Percentiles rank a stretch among this genome's conserved stretches.
phyloP scores from a whole-genome alignment of 2,113 vertebrate species.

The Cyanoramphus novaezelandiae region DNA sequence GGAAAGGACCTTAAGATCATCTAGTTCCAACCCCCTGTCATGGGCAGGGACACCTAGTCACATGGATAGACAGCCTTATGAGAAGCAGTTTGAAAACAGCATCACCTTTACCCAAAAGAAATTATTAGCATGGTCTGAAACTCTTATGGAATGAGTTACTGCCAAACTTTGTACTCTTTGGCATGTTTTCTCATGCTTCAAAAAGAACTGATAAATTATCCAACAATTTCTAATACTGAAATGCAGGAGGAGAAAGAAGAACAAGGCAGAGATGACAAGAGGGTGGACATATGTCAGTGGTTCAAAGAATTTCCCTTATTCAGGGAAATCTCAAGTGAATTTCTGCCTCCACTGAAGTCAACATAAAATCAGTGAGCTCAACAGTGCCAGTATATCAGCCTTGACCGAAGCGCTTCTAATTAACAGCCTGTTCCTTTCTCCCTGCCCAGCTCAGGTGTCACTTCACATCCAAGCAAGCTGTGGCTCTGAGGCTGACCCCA shows the following conservation, averaged over 20 bases:
- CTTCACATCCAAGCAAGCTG: neutral
- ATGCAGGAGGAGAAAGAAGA: slow-evolving; percentile 6
- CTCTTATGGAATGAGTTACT: neutral
- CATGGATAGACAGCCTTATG: fast-evolving
- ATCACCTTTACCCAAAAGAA: neutral
- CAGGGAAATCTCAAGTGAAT: slow-evolving; percentile 26
- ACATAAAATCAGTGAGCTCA: neutral
- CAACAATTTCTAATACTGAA: slow-evolving; percentile 36
- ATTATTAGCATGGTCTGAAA: neutral
- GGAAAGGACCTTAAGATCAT: too few species aligned
- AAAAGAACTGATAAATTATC: slow-evolving; percentile 32
- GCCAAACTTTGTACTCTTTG: neutral
- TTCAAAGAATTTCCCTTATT: slow-evolving; percentile 23
- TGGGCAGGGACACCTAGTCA: too few species aligned
- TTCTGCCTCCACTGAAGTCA: neutral
- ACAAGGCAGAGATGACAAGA: slow-evolving; percentile 13
- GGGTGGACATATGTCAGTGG: neutral
- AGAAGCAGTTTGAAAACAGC: neutral
- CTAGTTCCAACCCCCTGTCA: too few species aligned
- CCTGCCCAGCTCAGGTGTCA: neutral
- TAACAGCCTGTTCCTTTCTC: neutral
- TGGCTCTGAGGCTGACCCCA: neutral
- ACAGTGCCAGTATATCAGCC: neutral
- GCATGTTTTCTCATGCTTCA: slow-evolving; percentile 28
- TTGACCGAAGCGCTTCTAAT: neutral